Evolutionary conservation across 92 coral and sea anemone genomes (phyloP), one percentile per base, ranked within the genome.

Genomic region (Micromussa lordhowensis): DNA sequence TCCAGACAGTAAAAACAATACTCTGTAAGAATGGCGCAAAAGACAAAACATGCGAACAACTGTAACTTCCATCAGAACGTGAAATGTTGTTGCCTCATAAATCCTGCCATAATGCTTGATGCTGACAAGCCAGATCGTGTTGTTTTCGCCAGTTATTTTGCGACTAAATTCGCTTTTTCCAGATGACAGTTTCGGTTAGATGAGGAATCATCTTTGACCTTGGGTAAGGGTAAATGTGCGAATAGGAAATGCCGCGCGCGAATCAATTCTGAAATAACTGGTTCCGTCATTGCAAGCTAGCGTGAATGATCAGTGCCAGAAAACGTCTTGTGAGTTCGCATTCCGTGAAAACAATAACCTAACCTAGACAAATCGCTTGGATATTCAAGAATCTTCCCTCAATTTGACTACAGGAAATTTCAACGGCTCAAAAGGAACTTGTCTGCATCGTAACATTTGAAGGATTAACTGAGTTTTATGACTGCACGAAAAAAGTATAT

Each of bases 331-430:
- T 44, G 85, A 18, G 24, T 36, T 44, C 63, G 14, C 85, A 82
- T 64, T 82, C 75, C 59, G 48, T 68, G 40, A 18, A 68, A 82
- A 40, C 54, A 21, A 28, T 17, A 34, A 68, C 2, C 59, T 18
- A 36, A 68, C 51, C 32, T 72, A 21, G 53, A 35, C 19, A 34
- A 19, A 81, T 68, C 53, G 49, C 75, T 28, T 19, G 83, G 48
- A 64, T 26, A 16, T 68, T 36, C 26, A 36, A 18, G 59, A 82
- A 40, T 38, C 44, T 79, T 35, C 16, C 74, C 24, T 3, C 19
- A 64, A 66, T 64, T 29, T 81, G 74, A 71, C 77, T 71, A 31
- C 77, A 71, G 77, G 49, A 79, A 34, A 57, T 40, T 57, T 58
- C 81, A 34, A 16, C 21, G 32, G 51, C 70, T 38, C 35, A 35